A percentile compares a stretch with the other conserved stretches of the same genome.
Conservation (phyloP, 2,888 invertebrate genomes). For the Cryptus armator region DNA sequence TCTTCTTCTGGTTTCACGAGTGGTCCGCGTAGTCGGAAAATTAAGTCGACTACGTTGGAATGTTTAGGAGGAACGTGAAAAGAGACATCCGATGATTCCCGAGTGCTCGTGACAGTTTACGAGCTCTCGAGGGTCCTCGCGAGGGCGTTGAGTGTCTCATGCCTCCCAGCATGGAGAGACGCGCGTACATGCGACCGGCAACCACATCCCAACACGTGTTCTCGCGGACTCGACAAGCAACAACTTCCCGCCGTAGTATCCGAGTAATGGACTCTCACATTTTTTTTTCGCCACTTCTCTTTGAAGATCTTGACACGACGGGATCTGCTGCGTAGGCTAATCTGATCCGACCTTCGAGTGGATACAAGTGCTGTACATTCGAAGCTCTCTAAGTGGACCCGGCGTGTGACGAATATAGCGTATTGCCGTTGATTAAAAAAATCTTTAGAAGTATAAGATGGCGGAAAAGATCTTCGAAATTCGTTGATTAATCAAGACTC, state of each 20-base stretch:
- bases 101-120: slow-evolving; percentile 73
- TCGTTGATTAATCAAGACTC: slow-evolving; percentile 2
- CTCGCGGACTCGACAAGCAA: slow-evolving; percentile 41
- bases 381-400: background rate
- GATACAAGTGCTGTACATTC: slow-evolving; percentile 17
- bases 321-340: slow-evolving; percentile 45
- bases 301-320: slow-evolving; percentile 41
- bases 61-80: slow-evolving; percentile 64
- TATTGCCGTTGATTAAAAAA: background rate
- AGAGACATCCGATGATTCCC: slow-evolving; percentile 64
- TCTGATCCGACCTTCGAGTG: slow-evolving; percentile 38
- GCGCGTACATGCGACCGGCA: slow-evolving; percentile 36
- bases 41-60: slow-evolving; percentile 60
- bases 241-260: slow-evolving; percentile 43
- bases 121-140: slow-evolving; percentile 70
- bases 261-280: slow-evolving; percentile 47
- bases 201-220: slow-evolving; percentile 67
- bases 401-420: no score
- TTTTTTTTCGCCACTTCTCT: slow-evolving; percentile 17
- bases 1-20: slow-evolving; percentile 55
- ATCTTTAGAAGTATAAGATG: no score
- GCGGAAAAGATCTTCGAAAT: background rate
- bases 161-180: slow-evolving; percentile 56
- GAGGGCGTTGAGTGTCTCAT: slow-evolving; percentile 56
- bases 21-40: slow-evolving; percentile 56